phyloP scores from a whole-genome alignment of 2,797 vertebrate species.

The Microtus agrestis region DNA sequence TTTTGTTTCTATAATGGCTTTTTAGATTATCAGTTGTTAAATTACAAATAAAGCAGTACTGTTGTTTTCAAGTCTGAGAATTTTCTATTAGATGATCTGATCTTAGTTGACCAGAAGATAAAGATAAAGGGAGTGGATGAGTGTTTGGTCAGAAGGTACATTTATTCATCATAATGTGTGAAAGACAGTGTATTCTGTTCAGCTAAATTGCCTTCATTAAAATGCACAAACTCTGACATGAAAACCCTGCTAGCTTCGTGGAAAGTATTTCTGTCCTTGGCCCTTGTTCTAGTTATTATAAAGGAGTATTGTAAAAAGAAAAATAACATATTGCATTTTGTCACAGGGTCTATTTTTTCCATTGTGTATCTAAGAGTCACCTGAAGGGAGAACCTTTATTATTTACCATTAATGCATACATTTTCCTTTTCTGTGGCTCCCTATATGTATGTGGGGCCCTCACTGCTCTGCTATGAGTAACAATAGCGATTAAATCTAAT shows the following conservation, averaged over 20 bases:
- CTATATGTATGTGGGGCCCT: not conserved
- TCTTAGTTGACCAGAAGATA: conserved; percentile 21
- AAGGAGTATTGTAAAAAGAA: conserved; percentile 48
- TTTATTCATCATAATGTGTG: conserved; percentile 48
- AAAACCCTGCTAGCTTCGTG: conserved; percentile 23
- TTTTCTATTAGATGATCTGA: conserved; percentile 12
- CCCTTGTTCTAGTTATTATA: conserved; percentile 34
- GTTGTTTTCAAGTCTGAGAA: not conserved
- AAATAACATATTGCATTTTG: conserved; percentile 21
- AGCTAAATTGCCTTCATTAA: conserved; percentile 68
- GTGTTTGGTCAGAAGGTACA: conserved; percentile 10
- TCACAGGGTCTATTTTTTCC: not conserved
- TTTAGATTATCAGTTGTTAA: not conserved
- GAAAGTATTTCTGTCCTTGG: conserved; percentile 60
- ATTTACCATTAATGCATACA: not conserved
- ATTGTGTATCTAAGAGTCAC: not conserved
- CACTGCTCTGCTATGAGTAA: conserved; percentile 66
- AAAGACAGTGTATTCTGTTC: conserved; percentile 65
- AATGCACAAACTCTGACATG: conserved; percentile 63
- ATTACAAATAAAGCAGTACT: not conserved
- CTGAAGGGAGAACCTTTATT: not conserved
- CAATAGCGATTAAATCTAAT: conserved; percentile 81
- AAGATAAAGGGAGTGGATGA: conserved; percentile 9
- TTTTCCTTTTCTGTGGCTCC: conserved; percentile 24
- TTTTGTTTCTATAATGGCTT: not conserved